Evolutionary conservation across 2,113 vertebrate species (phyloP).

Genomic region (Chionodraco myersi): DNA sequence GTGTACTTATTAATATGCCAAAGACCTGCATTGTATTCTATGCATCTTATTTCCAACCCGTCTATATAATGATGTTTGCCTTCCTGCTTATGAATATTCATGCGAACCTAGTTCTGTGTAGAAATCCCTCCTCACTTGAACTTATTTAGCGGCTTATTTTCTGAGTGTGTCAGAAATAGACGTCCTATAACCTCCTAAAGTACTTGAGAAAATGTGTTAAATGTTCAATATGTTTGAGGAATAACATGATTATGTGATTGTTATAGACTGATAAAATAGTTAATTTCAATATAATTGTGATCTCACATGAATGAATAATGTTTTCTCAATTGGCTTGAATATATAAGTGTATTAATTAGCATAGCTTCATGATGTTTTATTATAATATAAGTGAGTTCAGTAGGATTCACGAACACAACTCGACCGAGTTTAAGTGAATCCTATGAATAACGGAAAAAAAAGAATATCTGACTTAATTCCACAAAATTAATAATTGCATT

Average conservation of each 20-base stretch:
- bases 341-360: not conserved
- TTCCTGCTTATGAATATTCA: constrained; percentile 12
- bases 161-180: not conserved
- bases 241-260: not conserved
- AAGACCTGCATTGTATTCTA: constrained; percentile 60
- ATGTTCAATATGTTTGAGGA: constrained; percentile 4
- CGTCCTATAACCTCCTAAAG: not conserved
- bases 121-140: not conserved
- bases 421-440: not conserved
- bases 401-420: constrained; percentile 9
- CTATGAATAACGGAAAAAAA: not conserved
- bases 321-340: constrained; percentile 6
- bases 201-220: constrained; percentile 7
- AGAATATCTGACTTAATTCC: not conserved
- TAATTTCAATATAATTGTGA: not conserved
- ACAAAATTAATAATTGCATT: not conserved
- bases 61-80: not conserved
- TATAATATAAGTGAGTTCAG: not conserved
- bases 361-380: not conserved
- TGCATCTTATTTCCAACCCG: constrained; percentile 43
- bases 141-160: constrained; percentile 1
- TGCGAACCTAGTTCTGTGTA: not conserved
- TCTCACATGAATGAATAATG: not conserved
- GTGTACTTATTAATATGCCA: constrained; percentile 56
- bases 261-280: not conserved